Evolutionary conservation across 2,113 vertebrate species (phyloP).

Genomic region (Serinus canaria): DNA sequence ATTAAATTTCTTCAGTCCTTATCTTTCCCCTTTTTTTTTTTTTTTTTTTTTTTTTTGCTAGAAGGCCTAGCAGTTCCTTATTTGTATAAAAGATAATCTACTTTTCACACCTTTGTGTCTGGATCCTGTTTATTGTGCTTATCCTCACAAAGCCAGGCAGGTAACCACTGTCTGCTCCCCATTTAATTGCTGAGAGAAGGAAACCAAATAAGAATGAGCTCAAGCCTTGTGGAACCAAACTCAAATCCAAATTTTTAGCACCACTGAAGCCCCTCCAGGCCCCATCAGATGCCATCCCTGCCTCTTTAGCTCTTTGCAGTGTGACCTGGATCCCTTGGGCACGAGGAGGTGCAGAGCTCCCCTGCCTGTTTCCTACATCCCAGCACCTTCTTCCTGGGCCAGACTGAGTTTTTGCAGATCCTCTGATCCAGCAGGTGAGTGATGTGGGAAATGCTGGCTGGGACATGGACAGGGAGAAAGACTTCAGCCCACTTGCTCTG

Average conservation of each 20-base stretch:
- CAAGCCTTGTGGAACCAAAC: not conserved
- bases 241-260: not conserved
- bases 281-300: not conserved
- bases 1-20: not conserved
- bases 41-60: not conserved
- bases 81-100: not conserved
- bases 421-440: not conserved
- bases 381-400: not conserved
- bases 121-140: not conserved
- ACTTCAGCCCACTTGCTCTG: not conserved
- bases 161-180: not conserved
- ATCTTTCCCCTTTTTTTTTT: not conserved
- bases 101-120: not conserved
- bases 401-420: not conserved
- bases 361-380: accelerated
- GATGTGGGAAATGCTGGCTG: not conserved
- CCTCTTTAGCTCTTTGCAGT: not conserved
- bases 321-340: not conserved
- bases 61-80: not conserved
- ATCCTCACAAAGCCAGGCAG: not conserved
- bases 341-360: not conserved
- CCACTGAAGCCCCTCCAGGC: not conserved
- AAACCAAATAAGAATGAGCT: not conserved
- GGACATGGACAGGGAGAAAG: not conserved
- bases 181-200: not conserved